phyloP scores from a whole-genome alignment of 2,888 invertebrate species.

The Spicauda simplicius region DNA sequence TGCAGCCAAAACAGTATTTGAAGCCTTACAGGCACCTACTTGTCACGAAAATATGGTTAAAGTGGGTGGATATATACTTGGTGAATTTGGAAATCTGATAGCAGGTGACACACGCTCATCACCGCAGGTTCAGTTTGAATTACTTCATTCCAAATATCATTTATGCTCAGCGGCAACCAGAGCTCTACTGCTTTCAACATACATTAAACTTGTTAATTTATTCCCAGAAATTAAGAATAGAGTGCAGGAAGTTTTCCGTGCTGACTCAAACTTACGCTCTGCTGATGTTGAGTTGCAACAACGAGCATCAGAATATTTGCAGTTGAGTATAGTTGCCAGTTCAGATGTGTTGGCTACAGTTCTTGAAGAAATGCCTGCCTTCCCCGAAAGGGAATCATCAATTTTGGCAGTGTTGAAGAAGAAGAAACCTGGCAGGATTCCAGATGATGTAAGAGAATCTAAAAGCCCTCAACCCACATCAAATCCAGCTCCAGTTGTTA shows the following conservation, averaged over 20 bases:
- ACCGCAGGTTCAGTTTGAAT: conserved; percentile 98
- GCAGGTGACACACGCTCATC: conserved; percentile 99
- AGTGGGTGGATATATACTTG: conserved; percentile 99
- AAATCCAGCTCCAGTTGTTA: conserved; percentile 77
- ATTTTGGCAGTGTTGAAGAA: conserved; percentile 99
- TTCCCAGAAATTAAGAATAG: conserved; percentile 99
- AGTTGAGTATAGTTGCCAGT: conserved; percentile 97
- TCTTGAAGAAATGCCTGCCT: conserved; percentile 99
- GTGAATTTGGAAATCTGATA: conserved; percentile 99
- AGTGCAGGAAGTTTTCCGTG: conserved; percentile 97
- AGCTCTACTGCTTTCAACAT: conserved; percentile 97
- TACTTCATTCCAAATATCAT: conserved; percentile 99
- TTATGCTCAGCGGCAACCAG: conserved; percentile 98
- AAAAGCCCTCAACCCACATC: conserved; percentile 88
- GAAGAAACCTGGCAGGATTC: conserved; percentile 97
- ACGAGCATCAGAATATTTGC: conserved; percentile 98
- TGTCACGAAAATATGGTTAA: conserved; percentile 99
- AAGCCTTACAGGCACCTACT: conserved; percentile 98
- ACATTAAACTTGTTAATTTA: conserved; percentile 99
- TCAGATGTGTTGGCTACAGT: conserved; percentile 99
- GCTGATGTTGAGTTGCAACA: conserved; percentile 99
- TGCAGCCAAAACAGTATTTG: conserved; percentile 99
- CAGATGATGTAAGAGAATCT: conserved; percentile 93
- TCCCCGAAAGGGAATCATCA: conserved; percentile 99
- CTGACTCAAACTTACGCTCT: conserved; percentile 97